Evolutionary conservation across 2,797 vertebrate species (phyloP), one percentile per base, ranked within the genome.

Genomic region (Pangasius krempfi): DNA sequence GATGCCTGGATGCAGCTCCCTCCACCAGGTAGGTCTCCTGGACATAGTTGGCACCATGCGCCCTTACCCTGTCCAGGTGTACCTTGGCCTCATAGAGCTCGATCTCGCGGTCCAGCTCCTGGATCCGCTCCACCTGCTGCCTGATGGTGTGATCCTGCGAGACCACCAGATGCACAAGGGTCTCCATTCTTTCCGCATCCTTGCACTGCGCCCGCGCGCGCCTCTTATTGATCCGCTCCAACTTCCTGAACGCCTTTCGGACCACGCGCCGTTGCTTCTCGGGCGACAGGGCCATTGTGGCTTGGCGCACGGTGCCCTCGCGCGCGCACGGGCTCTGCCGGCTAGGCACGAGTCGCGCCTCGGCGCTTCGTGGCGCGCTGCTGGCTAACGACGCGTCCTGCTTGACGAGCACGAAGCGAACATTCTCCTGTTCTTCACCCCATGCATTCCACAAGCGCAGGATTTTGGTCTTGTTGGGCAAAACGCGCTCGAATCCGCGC

Each of bases 91-190:
- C 98, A 89, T 96, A 98, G 90, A 95, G 95, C 89, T 99, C 98
- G 86, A 99, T 99, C 91, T 99, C 97, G 0, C 95, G 92, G 95
- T 99, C 98, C 92, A 99, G 94, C 91, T 99, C 98, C 84, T 96
- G 95, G 72, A 99, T 95, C 91, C 98, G 95, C 92, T 98, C 97
- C 87, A 98, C 88, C 97, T 99, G 98, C 95, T 99, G 98, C 5
- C 98, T 97, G 94, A 99, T 97, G 85, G 98, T 99, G 96, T 99
- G 98, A 87, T 99, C 98, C 95, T 99, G 98, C 3, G 98, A 99
- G 58, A 99, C 96, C 88, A 99, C 98, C 93, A 99, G 92, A 90
- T 99, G 98, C 75, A 99, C 98, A 93, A 99, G 92, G 13, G 98
- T 99, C 95, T 99, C 98, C 98, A 99, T 98, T 93, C 96, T 97